Evolutionary conservation across 2,797 vertebrate genomes (phyloP).

Genomic region (Zenarchopterus dispar): DNA sequence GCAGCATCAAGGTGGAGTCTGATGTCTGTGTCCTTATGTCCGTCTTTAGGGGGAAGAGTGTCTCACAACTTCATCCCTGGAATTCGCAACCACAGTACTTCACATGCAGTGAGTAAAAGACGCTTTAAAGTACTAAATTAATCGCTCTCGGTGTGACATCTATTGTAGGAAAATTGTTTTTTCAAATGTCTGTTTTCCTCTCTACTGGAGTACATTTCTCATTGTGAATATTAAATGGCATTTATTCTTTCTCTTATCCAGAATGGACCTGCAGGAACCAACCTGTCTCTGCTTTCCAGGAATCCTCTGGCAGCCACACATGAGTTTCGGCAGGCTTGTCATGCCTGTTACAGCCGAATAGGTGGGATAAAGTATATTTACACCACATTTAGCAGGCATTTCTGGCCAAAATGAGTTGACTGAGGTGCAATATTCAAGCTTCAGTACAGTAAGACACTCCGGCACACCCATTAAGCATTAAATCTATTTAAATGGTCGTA

Average conservation of each 20-base stretch:
- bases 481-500: too few species aligned
- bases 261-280: constrained; percentile 84
- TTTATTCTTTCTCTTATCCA: constrained; percentile 24
- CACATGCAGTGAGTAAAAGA: constrained; percentile 74
- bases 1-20: constrained; percentile 32
- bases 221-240: background rate
- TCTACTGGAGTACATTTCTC: background rate
- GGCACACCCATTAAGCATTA: too few species aligned
- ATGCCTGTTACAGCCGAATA: constrained; percentile 96
- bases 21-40: constrained; percentile 45
- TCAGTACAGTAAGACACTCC: too few species aligned
- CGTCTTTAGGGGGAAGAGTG: constrained; percentile 79
- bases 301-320: constrained; percentile 94
- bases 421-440: too few species aligned
- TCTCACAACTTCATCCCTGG: constrained; percentile 85
- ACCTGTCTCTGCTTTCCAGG: constrained; percentile 91
- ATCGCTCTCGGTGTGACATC: too few species aligned
- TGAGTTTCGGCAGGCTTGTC: constrained; percentile 95
- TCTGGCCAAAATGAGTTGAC: too few species aligned
- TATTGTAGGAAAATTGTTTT: too few species aligned
- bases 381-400: background rate
- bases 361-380: constrained; percentile 72
- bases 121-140: too few species aligned
- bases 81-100: constrained; percentile 77
- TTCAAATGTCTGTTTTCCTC: too few species aligned